Percentiles rank a stretch among this genome's conserved stretches.
phyloP scores from a whole-genome alignment of 2,888 invertebrate genomes.

The Branchipolynoe longqiensis region DNA sequence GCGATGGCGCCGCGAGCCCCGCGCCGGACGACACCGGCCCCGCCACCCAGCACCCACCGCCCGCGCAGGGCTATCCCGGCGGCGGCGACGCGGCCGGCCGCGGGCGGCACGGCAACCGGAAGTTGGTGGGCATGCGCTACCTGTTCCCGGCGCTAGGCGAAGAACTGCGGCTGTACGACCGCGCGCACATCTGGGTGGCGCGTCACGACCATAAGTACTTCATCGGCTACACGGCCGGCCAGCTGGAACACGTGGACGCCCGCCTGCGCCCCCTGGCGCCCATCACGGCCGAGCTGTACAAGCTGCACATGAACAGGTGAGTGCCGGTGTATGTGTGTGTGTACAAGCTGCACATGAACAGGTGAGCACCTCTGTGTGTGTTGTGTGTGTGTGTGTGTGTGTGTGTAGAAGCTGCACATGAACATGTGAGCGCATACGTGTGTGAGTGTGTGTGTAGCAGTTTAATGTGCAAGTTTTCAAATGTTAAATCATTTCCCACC shows the following conservation, averaged over 20 bases:
- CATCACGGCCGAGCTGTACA: slow-evolving; percentile 68
- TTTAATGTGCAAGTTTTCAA: too few species aligned
- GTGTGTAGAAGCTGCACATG: too few species aligned
- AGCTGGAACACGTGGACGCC: slow-evolving; percentile 67
- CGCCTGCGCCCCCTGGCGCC: slow-evolving; percentile 66
- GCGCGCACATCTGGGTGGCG: slow-evolving; percentile 69
- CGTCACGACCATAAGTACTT: slow-evolving; percentile 71
- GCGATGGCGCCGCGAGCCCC: neutral
- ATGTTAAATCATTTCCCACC: too few species aligned
- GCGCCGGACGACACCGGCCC: neutral
- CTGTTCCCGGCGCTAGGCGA: slow-evolving; percentile 68
- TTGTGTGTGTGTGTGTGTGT: too few species aligned
- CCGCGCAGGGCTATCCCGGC: neutral
- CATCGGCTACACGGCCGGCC: slow-evolving; percentile 68
- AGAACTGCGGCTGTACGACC: slow-evolving; percentile 65
- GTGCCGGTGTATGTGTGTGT: too few species aligned
- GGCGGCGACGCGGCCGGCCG: neutral
- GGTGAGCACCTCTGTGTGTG: too few species aligned
- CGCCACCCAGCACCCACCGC: neutral
- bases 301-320: slow-evolving; percentile 71
- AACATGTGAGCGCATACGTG: too few species aligned
- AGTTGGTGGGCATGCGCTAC: slow-evolving; percentile 68
- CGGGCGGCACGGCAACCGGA: slow-evolving; percentile 58
- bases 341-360: too few species aligned
- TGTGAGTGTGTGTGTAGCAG: too few species aligned